Percentiles rank a stretch among this genome's conserved stretches.
These are phyloP conservation scores for Salarias fasciatus DNA, from an alignment of 2,797 vertebrate genomes.

Conservation along the genomic window DNA sequence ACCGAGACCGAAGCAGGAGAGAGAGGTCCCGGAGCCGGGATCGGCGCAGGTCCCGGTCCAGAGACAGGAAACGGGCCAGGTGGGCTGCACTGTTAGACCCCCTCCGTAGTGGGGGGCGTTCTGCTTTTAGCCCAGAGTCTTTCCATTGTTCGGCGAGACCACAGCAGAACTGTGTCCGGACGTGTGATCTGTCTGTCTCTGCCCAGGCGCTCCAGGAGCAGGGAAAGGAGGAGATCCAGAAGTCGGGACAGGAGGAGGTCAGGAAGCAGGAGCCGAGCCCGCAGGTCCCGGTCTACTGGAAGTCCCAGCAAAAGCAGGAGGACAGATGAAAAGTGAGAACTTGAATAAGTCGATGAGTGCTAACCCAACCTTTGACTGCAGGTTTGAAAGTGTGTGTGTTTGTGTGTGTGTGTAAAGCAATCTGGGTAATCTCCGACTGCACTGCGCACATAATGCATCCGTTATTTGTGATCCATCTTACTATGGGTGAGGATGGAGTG, in stretches of 20 bases:
- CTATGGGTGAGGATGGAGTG: too few species aligned
- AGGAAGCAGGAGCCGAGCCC: constrained; percentile 87
- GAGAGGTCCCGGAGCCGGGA: constrained; percentile 91
- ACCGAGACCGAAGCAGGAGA: constrained; percentile 88
- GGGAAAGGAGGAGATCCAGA: constrained; percentile 89
- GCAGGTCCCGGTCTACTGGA: constrained; percentile 87
- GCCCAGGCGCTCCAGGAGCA: constrained; percentile 91
- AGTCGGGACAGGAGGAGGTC: constrained; percentile 93
- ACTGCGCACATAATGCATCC: too few species aligned
- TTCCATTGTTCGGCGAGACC: not conserved
- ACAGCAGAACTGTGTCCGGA: too few species aligned
- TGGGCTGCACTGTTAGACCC: constrained; percentile 42
- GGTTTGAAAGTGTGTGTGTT: too few species aligned
- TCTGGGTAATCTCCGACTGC: too few species aligned
- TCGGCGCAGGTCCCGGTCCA: constrained; percentile 91
- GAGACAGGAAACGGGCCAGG: constrained; percentile 93
- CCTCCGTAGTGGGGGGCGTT: too few species aligned
- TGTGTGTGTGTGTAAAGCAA: too few species aligned
- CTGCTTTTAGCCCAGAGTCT: too few species aligned
- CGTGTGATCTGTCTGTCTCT: not conserved
- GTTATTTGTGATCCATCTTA: too few species aligned
- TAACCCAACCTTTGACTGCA: too few species aligned
- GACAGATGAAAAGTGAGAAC: constrained; percentile 87
- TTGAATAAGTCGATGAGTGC: not conserved
- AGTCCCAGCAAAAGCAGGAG: constrained; percentile 91